These are phyloP conservation scores for Catostomus latipinnis DNA, from an alignment of 2,797 vertebrate species.

Conservation along the genomic window DNA sequence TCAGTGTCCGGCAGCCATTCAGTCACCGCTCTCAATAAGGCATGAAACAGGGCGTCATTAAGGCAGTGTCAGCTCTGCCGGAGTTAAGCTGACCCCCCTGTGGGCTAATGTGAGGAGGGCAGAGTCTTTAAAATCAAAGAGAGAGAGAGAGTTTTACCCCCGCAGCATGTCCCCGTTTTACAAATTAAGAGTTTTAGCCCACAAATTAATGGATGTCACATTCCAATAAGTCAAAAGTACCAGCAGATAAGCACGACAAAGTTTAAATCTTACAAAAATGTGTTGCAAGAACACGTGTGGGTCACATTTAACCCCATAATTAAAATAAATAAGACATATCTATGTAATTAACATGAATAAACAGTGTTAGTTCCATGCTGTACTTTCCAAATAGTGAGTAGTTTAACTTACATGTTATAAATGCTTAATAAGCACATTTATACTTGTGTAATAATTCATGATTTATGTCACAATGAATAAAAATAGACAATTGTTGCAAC, in stretches of 20 bases:
- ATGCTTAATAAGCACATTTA: too few relatives aligned
- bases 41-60: conserved; percentile 80
- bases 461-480: too few relatives aligned
- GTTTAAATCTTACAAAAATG: background rate
- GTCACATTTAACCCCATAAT: background rate
- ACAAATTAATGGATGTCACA: conserved; percentile 28
- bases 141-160: conserved; percentile 39
- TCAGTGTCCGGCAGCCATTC: conserved; percentile 51
- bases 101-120: conserved; percentile 39
- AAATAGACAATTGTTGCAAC: too few relatives aligned
- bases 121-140: conserved; percentile 49
- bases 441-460: too few relatives aligned
- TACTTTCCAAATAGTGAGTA: too few relatives aligned
- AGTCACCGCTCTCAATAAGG: conserved; percentile 70
- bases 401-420: too few relatives aligned
- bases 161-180: conserved; percentile 32
- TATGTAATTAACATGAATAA: too few relatives aligned
- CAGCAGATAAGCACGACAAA: background rate
- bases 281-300: background rate
- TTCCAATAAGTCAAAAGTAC: conserved; percentile 9
- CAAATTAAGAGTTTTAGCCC: conserved; percentile 32
- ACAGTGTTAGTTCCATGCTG: too few relatives aligned
- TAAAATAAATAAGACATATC: background rate
- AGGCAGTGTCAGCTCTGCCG: conserved; percentile 56
- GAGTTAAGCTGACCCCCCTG: conserved; percentile 43